Evolutionary conservation across 2,888 invertebrate genomes (phyloP).

Genomic region (Athalia rosae): DNA sequence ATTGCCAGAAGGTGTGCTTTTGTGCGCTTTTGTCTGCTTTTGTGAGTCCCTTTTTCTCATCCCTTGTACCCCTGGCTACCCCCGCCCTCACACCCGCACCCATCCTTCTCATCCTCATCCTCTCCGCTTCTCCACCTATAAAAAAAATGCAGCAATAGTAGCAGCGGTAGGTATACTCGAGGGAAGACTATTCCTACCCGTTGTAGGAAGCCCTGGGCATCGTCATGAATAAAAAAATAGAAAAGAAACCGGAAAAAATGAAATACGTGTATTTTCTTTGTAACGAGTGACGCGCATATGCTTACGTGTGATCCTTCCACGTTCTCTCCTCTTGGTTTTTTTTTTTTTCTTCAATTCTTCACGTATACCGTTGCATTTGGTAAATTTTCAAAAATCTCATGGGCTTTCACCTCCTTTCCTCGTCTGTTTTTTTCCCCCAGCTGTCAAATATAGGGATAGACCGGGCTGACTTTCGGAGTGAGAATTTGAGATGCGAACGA

Average conservation of each 20-base stretch:
- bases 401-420: neutral
- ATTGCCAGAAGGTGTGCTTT: constrained; percentile 38
- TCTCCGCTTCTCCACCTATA: constrained; percentile 35
- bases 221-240: constrained; percentile 19
- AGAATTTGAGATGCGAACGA: too few relatives aligned
- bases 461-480: too few relatives aligned
- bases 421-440: neutral
- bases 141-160: too few relatives aligned
- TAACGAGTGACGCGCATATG: constrained; percentile 5
- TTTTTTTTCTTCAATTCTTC: constrained; percentile 14
- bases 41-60: constrained; percentile 35
- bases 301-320: constrained; percentile 13
- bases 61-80: constrained; percentile 30
- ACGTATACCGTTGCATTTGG: too few relatives aligned
- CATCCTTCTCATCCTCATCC: constrained; percentile 31
- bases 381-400: too few relatives aligned
- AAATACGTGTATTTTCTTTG: constrained; percentile 24
- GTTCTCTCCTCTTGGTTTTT: constrained; percentile 40
- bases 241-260: constrained; percentile 11
- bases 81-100: constrained; percentile 4
- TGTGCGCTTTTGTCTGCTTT: constrained; percentile 39
- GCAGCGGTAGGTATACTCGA: neutral
- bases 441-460: too few relatives aligned
- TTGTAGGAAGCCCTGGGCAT: constrained; percentile 6
- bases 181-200: neutral